Percentiles rank a stretch among this genome's conserved stretches.
phyloP scores from a whole-genome alignment of 2,797 vertebrate species.

The Rhabdomys pumilio region DNA sequence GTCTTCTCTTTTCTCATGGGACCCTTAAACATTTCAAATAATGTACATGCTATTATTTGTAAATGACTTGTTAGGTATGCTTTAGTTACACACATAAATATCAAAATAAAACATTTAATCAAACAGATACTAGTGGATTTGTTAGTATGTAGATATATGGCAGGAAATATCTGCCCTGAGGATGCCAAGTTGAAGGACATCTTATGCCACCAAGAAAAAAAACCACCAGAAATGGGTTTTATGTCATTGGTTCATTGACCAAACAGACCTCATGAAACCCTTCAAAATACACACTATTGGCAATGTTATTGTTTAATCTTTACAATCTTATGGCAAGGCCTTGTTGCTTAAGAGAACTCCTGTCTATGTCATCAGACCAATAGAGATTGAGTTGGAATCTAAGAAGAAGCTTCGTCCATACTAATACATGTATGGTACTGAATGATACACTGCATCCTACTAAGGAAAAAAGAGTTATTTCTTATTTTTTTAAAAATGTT shows the following conservation, averaged over 20 bases:
- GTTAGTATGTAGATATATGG: not conserved
- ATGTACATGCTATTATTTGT: not conserved
- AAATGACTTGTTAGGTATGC: not conserved
- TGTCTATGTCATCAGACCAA: not conserved
- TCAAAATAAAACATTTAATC: constrained; percentile 48
- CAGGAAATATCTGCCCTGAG: constrained; percentile 4
- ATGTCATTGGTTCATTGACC: not conserved
- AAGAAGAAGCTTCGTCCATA: not conserved
- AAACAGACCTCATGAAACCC: not conserved
- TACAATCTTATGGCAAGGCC: too few relatives aligned
- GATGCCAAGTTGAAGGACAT: not conserved
- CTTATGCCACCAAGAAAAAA: not conserved
- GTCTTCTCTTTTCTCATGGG: constrained; percentile 7
- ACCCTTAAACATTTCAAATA: constrained; percentile 6
- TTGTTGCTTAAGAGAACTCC: not conserved
- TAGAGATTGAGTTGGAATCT: not conserved
- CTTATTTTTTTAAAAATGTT: not conserved
- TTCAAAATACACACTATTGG: not conserved
- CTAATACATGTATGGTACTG: not conserved
- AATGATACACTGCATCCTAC: not conserved
- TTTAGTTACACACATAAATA: not conserved
- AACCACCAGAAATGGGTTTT: not conserved
- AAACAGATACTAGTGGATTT: not conserved
- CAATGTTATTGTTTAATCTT: not conserved
- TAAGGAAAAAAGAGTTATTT: not conserved